These are phyloP conservation scores for Odontophorus gujanensis DNA, from an alignment of 2,113 vertebrate genomes.

Conservation along the genomic window DNA sequence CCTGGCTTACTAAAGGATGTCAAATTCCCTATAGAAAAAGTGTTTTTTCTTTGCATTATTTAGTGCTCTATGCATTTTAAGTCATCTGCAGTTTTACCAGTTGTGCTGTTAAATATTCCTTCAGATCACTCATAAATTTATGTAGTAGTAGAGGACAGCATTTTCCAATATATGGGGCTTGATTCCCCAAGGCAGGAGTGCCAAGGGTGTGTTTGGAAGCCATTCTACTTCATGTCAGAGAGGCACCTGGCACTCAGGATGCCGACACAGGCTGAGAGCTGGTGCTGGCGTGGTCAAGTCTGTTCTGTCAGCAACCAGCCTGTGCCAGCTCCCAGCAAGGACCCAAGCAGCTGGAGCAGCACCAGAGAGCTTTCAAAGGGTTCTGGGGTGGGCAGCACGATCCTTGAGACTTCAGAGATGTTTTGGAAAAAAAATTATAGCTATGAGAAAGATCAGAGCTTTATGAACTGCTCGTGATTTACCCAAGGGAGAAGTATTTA, in stretches of 20 bases:
- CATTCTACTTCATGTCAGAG: background rate
- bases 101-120: slow-evolving; percentile 16
- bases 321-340: slow-evolving; percentile 1
- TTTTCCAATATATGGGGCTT: background rate
- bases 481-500: background rate
- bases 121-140: slow-evolving; percentile 39
- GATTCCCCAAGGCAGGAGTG: background rate
- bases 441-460: background rate
- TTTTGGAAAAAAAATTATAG: fast-evolving
- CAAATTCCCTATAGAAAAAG: slow-evolving; percentile 37
- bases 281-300: fast-evolving
- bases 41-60: slow-evolving; percentile 53
- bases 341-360: background rate
- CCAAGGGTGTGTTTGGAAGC: background rate
- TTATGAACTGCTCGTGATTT: background rate
- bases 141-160: background rate
- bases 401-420: background rate
- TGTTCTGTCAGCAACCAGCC: background rate
- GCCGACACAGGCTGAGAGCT: background rate
- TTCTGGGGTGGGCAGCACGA: fast-evolving
- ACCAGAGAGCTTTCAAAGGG: background rate
- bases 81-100: slow-evolving; percentile 14
- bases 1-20: slow-evolving; percentile 18
- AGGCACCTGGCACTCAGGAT: background rate
- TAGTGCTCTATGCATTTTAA: slow-evolving; percentile 36